Conservation (phyloP, 2,113 vertebrate species). For the Eulacestoma nigropectus region DNA sequence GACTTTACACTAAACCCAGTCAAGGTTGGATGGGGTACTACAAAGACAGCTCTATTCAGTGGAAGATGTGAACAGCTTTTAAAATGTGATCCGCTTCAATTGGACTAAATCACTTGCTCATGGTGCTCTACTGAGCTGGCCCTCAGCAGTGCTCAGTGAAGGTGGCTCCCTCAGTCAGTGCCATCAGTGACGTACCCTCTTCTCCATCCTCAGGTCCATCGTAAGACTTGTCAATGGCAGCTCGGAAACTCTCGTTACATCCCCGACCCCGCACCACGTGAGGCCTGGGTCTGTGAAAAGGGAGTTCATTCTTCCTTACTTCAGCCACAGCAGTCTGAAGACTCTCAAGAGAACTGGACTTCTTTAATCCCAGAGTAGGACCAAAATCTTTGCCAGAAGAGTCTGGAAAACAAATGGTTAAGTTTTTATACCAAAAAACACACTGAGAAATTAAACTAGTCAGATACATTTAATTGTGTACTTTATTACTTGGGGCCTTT, state of each 20-base stretch:
- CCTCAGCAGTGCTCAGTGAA: background rate
- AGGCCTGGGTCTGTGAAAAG: constrained; percentile 90
- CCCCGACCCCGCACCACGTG: constrained; percentile 93
- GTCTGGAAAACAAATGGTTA: constrained; percentile 60
- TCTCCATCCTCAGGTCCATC: constrained; percentile 90
- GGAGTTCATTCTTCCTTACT: constrained; percentile 88
- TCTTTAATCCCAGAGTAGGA: constrained; percentile 93
- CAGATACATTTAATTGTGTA: background rate
- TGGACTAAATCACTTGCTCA: background rate
- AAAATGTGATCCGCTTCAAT: background rate
- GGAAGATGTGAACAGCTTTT: background rate
- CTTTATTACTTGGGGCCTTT: constrained; percentile 23
- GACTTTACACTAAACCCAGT: constrained; percentile 2
- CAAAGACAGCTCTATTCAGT: background rate
- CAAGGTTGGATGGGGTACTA: background rate
- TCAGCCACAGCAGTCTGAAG: constrained; percentile 95
- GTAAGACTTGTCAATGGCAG: constrained; percentile 97
- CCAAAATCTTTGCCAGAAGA: constrained; percentile 80
- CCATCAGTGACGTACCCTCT: constrained; percentile 74
- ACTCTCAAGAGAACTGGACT: constrained; percentile 96
- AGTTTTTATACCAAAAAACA: background rate
- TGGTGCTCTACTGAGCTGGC: background rate
- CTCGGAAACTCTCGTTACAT: constrained; percentile 97
- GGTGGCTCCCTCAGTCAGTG: background rate
- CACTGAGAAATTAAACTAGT: background rate